A percentile compares a stretch with the other conserved stretches of the same genome.
phyloP scores from a whole-genome alignment of 1,140 invertebrate species.

The Aphidius ervi region DNA sequence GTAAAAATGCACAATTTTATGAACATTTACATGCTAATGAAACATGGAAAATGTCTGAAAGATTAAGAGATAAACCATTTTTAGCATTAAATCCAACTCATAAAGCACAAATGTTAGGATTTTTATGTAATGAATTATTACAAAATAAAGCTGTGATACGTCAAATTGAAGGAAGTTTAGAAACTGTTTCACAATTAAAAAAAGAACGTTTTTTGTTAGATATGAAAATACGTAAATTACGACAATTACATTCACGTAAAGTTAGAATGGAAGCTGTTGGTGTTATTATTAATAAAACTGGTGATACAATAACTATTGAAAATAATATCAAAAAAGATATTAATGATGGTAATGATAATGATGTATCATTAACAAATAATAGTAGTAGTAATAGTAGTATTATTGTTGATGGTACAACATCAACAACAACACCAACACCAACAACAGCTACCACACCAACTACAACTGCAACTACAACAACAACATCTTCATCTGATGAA shows the following conservation, averaged over 20 bases:
- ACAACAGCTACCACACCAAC: constrained; percentile 17
- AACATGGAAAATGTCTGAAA: constrained; percentile 72
- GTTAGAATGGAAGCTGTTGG: constrained; percentile 67
- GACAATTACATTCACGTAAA: constrained; percentile 72
- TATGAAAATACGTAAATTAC: constrained; percentile 79
- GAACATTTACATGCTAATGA: constrained; percentile 69
- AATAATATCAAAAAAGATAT: constrained; percentile 39
- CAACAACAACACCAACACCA: constrained; percentile 2
- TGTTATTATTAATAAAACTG: constrained; percentile 49
- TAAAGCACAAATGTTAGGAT: constrained; percentile 83
- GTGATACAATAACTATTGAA: constrained; percentile 48
- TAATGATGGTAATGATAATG: constrained; percentile 37
- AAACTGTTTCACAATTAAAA: constrained; percentile 69
- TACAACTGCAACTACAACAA: constrained; percentile 30
- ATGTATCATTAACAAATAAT: constrained; percentile 23
- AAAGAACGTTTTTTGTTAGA: constrained; percentile 81
- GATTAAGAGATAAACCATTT: constrained; percentile 76
- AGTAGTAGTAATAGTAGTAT: constrained; percentile 22
- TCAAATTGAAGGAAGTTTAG: constrained; percentile 74
- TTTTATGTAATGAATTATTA: constrained; percentile 89
- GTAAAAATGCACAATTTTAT: constrained; percentile 74
- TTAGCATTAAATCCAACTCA: constrained; percentile 79
- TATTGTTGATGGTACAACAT: too few relatives aligned
- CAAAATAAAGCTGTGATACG: constrained; percentile 84
- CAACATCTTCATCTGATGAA: constrained; percentile 50